These are phyloP conservation scores for Drosophila sulfurigaster DNA, from an alignment of 1,140 invertebrate species.

Conservation along the genomic window DNA sequence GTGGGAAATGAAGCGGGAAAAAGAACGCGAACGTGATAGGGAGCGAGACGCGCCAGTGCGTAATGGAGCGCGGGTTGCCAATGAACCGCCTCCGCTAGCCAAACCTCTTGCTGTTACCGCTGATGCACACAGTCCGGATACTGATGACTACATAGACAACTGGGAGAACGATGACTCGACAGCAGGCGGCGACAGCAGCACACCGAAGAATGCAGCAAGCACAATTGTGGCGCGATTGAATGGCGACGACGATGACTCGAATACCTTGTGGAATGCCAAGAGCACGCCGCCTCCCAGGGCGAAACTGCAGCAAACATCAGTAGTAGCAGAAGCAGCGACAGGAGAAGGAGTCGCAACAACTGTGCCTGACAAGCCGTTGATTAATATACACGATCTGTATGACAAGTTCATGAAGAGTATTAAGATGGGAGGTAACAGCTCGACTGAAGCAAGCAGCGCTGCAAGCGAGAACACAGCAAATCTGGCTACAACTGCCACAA, in stretches of 20 bases:
- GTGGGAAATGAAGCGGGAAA: background rate
- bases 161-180: slow-evolving; percentile 81
- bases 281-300: slow-evolving; percentile 67
- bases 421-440: slow-evolving; percentile 48
- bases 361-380: slow-evolving; percentile 25
- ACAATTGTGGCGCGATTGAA: slow-evolving; percentile 17
- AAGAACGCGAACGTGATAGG: too few species aligned
- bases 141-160: slow-evolving; percentile 82
- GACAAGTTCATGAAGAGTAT: slow-evolving; percentile 83
- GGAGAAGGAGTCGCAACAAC: background rate
- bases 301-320: slow-evolving; percentile 5
- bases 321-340: background rate
- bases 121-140: slow-evolving; percentile 74
- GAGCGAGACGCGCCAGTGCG: slow-evolving; percentile 37
- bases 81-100: slow-evolving; percentile 45
- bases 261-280: slow-evolving; percentile 70
- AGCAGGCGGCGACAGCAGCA: slow-evolving; percentile 50
- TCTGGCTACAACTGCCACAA: too few species aligned
- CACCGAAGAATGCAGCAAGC: slow-evolving; percentile 43
- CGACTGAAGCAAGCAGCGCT: slow-evolving; percentile 3
- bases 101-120: background rate
- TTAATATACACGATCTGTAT: slow-evolving; percentile 75
- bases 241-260: slow-evolving; percentile 69
- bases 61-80: slow-evolving; percentile 53
- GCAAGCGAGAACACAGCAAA: slow-evolving; percentile 2